Percentiles rank a stretch among this genome's conserved stretches.
phyloP scores from a whole-genome alignment of 1,140 invertebrate genomes.

The Drosophila repleta region DNA sequence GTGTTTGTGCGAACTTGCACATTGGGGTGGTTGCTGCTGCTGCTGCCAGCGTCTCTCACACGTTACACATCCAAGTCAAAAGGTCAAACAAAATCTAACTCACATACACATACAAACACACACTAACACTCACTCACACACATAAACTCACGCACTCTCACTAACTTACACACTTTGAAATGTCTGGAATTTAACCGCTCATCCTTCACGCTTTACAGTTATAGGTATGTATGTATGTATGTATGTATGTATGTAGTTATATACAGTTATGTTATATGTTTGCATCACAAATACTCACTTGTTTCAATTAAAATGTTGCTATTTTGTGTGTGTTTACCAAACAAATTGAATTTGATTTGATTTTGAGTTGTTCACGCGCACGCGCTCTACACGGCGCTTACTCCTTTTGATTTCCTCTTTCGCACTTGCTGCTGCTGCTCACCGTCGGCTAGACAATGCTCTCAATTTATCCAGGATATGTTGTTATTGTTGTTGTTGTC shows the following conservation, averaged over 20 bases:
- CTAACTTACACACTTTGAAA: neutral
- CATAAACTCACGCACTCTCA: neutral
- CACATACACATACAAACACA: constrained; percentile 4
- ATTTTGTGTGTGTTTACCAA: constrained; percentile 45
- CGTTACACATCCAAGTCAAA: constrained; percentile 58
- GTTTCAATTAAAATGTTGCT: constrained; percentile 55
- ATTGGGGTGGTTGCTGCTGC: constrained; percentile 16
- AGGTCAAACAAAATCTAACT: constrained; percentile 57
- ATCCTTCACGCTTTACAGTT: neutral
- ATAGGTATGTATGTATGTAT: neutral
- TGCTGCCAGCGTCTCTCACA: neutral
- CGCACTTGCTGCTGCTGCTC: constrained; percentile 15
- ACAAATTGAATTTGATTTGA: constrained; percentile 54
- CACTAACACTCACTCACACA: neutral
- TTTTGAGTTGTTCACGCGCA: constrained; percentile 54
- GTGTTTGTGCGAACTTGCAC: constrained; percentile 42
- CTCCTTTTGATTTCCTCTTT: constrained; percentile 18
- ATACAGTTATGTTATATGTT: constrained; percentile 31
- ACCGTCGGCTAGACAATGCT: constrained; percentile 24
- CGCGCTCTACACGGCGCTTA: constrained; percentile 68
- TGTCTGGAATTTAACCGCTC: too few species aligned
- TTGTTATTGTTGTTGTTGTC: constrained; percentile 25
- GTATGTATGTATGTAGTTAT: neutral
- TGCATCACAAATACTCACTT: constrained; percentile 77
- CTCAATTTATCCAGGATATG: constrained; percentile 40